phyloP scores from a whole-genome alignment of 2,797 vertebrate genomes.

The Tenualosa ilisha region DNA sequence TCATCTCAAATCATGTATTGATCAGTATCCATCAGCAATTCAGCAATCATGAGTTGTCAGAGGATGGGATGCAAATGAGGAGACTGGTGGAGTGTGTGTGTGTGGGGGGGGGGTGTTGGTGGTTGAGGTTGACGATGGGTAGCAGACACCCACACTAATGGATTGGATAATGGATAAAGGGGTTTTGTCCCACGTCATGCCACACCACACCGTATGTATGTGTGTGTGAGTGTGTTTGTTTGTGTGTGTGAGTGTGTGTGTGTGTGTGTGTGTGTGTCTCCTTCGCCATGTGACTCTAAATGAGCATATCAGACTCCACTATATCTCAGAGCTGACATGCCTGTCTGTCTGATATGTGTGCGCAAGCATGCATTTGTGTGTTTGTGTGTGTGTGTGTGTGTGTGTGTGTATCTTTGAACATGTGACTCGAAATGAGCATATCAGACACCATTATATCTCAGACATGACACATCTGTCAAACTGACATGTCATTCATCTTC shows the following conservation, averaged over 20 bases:
- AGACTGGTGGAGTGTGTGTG: background rate
- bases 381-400: background rate
- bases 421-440: too few relatives aligned
- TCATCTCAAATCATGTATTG: background rate
- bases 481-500: too few relatives aligned
- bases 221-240: constrained; percentile 7
- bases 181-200: too few relatives aligned
- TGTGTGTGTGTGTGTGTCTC: background rate
- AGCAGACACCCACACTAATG: background rate
- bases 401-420: too few relatives aligned
- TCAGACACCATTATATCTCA: too few relatives aligned
- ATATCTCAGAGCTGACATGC: too few relatives aligned
- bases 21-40: background rate
- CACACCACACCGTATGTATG: background rate
- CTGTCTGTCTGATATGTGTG: too few relatives aligned
- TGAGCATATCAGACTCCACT: too few relatives aligned
- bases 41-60: background rate
- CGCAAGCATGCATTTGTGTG: background rate
- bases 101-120: background rate
- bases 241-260: constrained; percentile 6
- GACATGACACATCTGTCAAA: too few relatives aligned
- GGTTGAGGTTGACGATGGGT: too few relatives aligned
- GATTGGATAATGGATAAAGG: background rate
- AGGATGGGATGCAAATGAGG: too few relatives aligned
- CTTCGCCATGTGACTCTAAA: too few relatives aligned